Conservation (phyloP, 2,888 invertebrate species). For the Leptopterna dolabrata region DNA sequence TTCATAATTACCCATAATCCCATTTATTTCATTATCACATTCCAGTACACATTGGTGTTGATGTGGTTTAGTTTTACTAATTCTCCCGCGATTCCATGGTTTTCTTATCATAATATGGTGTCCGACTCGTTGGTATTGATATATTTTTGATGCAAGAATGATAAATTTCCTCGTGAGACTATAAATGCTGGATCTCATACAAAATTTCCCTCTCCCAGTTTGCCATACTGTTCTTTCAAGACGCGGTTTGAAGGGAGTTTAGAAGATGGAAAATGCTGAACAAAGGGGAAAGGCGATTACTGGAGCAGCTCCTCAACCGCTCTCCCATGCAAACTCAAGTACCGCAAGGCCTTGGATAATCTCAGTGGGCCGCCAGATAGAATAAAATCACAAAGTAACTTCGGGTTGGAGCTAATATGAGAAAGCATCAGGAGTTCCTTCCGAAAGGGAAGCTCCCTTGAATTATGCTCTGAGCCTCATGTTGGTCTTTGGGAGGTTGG, state of each 20-base stretch:
- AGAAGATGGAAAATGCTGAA: background rate
- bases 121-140: too few species aligned
- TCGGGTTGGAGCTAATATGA: background rate
- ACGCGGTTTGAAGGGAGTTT: background rate
- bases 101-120: too few species aligned
- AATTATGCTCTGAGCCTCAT: background rate
- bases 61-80: too few species aligned
- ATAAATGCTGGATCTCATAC: too few species aligned
- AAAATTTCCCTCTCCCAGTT: too few species aligned
- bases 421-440: background rate
- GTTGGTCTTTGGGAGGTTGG: background rate
- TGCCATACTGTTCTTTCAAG: background rate
- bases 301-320: background rate
- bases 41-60: too few species aligned
- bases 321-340: background rate
- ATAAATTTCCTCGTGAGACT: too few species aligned
- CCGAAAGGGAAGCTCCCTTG: background rate
- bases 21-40: too few species aligned
- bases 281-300: background rate
- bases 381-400: background rate
- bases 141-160: too few species aligned
- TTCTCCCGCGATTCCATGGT: too few species aligned
- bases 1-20: too few species aligned
- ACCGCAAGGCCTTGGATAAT: background rate
- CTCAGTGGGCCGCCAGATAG: background rate